A percentile compares a stretch with the other conserved stretches of the same genome.
Conservation (phyloP, 2,113 vertebrate genomes). For the Brachyhypopomus gauderio region DNA sequence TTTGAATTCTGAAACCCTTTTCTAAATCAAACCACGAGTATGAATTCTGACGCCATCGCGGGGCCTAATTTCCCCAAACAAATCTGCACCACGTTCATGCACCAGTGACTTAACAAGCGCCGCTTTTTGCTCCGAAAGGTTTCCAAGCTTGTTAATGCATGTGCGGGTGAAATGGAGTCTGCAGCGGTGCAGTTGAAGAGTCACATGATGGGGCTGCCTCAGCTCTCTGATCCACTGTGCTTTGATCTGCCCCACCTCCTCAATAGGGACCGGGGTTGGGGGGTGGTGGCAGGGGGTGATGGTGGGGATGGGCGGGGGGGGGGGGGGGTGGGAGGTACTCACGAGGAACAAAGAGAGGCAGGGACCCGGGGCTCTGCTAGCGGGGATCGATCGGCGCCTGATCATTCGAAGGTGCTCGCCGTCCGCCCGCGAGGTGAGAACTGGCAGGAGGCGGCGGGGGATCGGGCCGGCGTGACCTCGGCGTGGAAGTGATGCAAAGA, state of each 20-base stretch:
- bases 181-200: background rate
- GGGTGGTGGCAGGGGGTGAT: background rate
- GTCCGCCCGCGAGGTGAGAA: slow-evolving; percentile 16
- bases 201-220: background rate
- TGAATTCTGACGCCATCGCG: background rate
- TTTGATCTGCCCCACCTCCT: slow-evolving; percentile 40
- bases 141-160: slow-evolving; percentile 49
- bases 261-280: background rate
- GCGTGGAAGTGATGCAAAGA: slow-evolving; percentile 36
- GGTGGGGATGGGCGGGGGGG: background rate
- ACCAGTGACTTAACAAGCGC: slow-evolving; percentile 50
- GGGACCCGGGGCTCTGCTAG: slow-evolving; percentile 24
- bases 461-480: slow-evolving; percentile 32
- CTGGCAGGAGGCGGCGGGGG: slow-evolving; percentile 7
- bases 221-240: slow-evolving; percentile 30
- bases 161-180: slow-evolving; percentile 2
- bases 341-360: slow-evolving; percentile 51
- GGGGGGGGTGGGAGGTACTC: background rate
- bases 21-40: background rate
- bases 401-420: slow-evolving; percentile 51
- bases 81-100: background rate
- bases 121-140: slow-evolving; percentile 57
- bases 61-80: background rate
- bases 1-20: background rate
- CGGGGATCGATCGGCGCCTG: slow-evolving; percentile 51